A percentile compares a stretch with the other conserved stretches of the same genome.
Evolutionary conservation across 2,888 invertebrate species (phyloP).

Genomic region (Lasioglossum vierecki): DNA sequence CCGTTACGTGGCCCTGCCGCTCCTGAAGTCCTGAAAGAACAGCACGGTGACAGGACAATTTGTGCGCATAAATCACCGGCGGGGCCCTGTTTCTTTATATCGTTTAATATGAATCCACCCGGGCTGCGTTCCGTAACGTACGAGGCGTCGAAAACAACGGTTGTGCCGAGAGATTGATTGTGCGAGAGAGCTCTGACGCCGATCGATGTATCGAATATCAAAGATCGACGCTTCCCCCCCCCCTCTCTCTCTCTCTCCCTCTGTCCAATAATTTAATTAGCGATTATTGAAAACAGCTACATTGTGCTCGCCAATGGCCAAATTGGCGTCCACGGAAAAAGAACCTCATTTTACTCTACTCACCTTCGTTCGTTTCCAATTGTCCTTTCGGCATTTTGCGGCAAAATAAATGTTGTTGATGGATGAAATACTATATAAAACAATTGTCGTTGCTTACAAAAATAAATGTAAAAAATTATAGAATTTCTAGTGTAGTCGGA

Average conservation of each 20-base stretch:
- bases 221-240: not conserved
- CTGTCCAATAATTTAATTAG: not conserved
- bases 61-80: constrained; percentile 82
- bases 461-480: not conserved
- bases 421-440: not conserved
- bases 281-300: not conserved
- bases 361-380: not conserved
- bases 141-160: constrained; percentile 76
- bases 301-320: not conserved
- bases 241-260: not conserved
- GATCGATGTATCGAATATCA: constrained; percentile 21
- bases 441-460: not conserved
- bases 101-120: constrained; percentile 81
- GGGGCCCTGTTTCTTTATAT: constrained; percentile 80
- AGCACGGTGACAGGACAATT: constrained; percentile 81
- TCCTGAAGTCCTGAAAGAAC: constrained; percentile 60
- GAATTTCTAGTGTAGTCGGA: too few relatives aligned
- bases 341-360: not conserved
- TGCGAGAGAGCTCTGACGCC: constrained; percentile 56
- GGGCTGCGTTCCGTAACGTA: constrained; percentile 62
- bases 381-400: not conserved
- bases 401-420: not conserved
- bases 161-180: constrained; percentile 77
- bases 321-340: not conserved
- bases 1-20: constrained; percentile 38